These are phyloP conservation scores for Aurelia sp. DNA, from an alignment of 30 jellyfish, hydroid and myxozoan species.

Conservation along the genomic window DNA sequence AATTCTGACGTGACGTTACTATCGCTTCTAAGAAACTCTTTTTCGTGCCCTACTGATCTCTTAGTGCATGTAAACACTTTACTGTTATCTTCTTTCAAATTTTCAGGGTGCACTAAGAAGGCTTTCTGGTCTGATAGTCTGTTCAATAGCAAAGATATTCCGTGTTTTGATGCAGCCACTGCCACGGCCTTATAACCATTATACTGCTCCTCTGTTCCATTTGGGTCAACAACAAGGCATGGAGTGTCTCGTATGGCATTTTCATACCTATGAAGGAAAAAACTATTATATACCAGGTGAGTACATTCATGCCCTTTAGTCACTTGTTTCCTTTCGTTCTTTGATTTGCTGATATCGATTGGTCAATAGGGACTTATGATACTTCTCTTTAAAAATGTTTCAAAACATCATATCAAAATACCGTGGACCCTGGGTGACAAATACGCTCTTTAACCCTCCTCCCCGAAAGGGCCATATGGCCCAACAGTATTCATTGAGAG, in stretches of 20 bases:
- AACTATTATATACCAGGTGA: background rate
- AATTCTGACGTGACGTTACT: slow-evolving; percentile 74
- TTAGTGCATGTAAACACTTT: slow-evolving; percentile 84
- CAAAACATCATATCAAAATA: no score
- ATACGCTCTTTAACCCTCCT: no score
- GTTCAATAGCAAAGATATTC: slow-evolving; percentile 68
- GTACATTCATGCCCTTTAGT: no score
- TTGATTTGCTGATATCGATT: no score
- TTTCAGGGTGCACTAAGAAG: slow-evolving; percentile 72
- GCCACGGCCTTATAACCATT: slow-evolving; percentile 68
- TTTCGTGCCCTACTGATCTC: background rate
- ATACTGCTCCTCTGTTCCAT: slow-evolving; percentile 25
- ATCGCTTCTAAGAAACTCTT: slow-evolving; percentile 48
- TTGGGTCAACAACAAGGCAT: slow-evolving; percentile 52
- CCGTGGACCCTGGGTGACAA: no score
- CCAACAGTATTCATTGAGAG: no score
- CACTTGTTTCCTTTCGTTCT: no score
- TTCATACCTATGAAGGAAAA: slow-evolving; percentile 2
- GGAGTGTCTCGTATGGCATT: slow-evolving; percentile 26
- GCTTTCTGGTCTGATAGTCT: slow-evolving; percentile 70
- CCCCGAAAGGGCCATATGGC: no score
- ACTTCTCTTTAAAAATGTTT: no score
- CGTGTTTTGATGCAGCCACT: slow-evolving; percentile 73
- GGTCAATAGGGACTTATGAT: no score
- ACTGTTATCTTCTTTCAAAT: slow-evolving; percentile 67